phyloP scores from a whole-genome alignment of 2,797 vertebrate genomes.

The Triplophysa yarkandensis region DNA sequence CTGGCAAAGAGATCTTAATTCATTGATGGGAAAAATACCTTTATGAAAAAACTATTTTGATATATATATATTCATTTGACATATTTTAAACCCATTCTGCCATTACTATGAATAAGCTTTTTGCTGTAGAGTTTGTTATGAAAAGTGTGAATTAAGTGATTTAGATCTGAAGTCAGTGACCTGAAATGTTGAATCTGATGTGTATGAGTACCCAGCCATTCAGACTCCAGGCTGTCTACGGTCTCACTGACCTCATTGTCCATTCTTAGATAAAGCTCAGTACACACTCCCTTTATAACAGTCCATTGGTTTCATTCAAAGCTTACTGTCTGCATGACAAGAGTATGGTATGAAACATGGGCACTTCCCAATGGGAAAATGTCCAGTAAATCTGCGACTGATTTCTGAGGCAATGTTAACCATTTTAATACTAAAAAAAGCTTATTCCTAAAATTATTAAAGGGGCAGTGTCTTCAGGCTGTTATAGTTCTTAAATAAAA shows the following conservation, averaged over 20 bases:
- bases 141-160: conserved; percentile 29
- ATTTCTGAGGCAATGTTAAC: too few relatives aligned
- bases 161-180: conserved; percentile 34
- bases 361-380: too few relatives aligned
- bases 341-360: background rate
- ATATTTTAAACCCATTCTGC: background rate
- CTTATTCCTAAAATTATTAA: too few relatives aligned
- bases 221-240: conserved; percentile 33
- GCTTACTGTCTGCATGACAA: background rate
- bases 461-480: too few relatives aligned
- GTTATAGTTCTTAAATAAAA: too few relatives aligned
- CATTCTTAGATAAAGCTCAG: conserved; percentile 35
- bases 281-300: conserved; percentile 14
- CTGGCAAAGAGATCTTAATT: conserved; percentile 60
- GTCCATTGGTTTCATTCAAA: conserved; percentile 30
- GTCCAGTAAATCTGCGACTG: too few relatives aligned
- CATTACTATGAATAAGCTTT: background rate
- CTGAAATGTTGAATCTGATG: conserved; percentile 39
- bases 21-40: conserved; percentile 62
- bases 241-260: conserved; percentile 30
- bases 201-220: conserved; percentile 33
- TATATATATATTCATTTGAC: background rate
- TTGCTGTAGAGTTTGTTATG: background rate
- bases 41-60: conserved; percentile 40
- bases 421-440: too few relatives aligned